Evolutionary conservation across 2,797 vertebrate species (phyloP).

Genomic region (Valencia hispanica): DNA sequence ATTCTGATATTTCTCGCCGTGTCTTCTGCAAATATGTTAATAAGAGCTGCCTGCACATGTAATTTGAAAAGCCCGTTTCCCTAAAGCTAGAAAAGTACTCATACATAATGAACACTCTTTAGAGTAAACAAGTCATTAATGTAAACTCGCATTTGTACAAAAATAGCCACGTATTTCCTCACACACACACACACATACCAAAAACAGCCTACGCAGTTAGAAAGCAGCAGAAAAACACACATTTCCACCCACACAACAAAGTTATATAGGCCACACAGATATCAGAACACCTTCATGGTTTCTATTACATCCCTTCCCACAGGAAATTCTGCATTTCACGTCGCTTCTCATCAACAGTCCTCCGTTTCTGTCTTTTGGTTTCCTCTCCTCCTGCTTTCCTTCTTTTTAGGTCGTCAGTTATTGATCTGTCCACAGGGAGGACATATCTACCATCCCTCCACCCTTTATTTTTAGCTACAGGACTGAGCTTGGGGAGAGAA

Average conservation of each 20-base stretch:
- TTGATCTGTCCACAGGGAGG: conserved; percentile 66
- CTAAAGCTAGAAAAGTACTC: not conserved
- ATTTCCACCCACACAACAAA: conserved; percentile 38
- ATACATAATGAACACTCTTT: not conserved
- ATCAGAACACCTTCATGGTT: conserved; percentile 15
- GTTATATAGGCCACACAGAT: conserved; percentile 36
- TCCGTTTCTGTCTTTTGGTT: not conserved
- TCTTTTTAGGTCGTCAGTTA: conserved; percentile 41
- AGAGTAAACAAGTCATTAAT: not conserved
- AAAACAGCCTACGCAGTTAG: conserved; percentile 22
- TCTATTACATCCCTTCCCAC: conserved; percentile 16
- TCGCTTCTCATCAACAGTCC: not conserved
- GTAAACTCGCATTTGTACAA: conserved; percentile 2
- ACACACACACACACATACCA: conserved; percentile 5
- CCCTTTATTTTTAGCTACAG: conserved; percentile 61
- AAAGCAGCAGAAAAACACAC: conserved; percentile 20
- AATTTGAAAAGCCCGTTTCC: not conserved
- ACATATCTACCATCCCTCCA: conserved; percentile 38
- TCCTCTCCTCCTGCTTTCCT: conserved; percentile 19
- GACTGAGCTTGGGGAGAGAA: conserved; percentile 34
- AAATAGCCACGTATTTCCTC: conserved; percentile 21
- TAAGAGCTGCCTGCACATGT: not conserved
- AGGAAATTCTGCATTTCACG: not conserved
- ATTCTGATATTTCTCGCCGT: not conserved
- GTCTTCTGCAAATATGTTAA: not conserved